phyloP scores from a whole-genome alignment of 2,113 vertebrate genomes.

The Platichthys flesus region DNA sequence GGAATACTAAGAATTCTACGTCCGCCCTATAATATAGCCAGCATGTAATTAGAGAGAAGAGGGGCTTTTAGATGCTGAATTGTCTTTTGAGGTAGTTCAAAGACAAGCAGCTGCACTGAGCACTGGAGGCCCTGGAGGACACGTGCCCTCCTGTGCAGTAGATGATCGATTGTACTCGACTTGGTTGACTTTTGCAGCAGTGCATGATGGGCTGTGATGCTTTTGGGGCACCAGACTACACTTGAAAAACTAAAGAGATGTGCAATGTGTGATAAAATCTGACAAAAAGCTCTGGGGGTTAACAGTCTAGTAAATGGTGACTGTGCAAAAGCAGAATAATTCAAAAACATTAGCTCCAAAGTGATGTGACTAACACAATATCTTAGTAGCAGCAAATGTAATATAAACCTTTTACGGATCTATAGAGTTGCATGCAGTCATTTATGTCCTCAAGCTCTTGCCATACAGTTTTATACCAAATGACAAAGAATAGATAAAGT shows the following conservation, averaged over 20 bases:
- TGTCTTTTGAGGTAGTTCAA: conserved; percentile 79
- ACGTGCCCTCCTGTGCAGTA: conserved; percentile 43
- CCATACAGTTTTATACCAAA: not conserved
- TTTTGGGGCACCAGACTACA: not conserved
- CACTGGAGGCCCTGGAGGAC: conserved; percentile 25
- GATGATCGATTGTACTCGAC: conserved; percentile 36
- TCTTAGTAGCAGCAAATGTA: too few relatives aligned
- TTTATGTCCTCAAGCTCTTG: not conserved
- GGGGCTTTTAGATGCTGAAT: conserved; percentile 74
- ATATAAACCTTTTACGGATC: not conserved
- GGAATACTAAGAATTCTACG: conserved; percentile 59
- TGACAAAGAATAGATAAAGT: not conserved
- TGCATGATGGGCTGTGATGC: not conserved
- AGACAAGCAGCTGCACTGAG: conserved; percentile 68
- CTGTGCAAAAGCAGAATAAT: not conserved
- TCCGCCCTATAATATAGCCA: conserved; percentile 75
- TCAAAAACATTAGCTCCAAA: not conserved
- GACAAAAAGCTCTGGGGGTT: not conserved
- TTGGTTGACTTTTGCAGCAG: conserved; percentile 3
- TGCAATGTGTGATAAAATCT: not conserved
- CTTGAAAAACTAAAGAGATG: too few relatives aligned
- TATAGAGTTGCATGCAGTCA: not conserved
- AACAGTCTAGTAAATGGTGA: not conserved
- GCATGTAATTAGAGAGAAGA: conserved; percentile 75
- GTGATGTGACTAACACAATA: too few relatives aligned